Evolutionary conservation across 2,113 vertebrate genomes (phyloP).

Genomic region (Promerops cafer): DNA sequence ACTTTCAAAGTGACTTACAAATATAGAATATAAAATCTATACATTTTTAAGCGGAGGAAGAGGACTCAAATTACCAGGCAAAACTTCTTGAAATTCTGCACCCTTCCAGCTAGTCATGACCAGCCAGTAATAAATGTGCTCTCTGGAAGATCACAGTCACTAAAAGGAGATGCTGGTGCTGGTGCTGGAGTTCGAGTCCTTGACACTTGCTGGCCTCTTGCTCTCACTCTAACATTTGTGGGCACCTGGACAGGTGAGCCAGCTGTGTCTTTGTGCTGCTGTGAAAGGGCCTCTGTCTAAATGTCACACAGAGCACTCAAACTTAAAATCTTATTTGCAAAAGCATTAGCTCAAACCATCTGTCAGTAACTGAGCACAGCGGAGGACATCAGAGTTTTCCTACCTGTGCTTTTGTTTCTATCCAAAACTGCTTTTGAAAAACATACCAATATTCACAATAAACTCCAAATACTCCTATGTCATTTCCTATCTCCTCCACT

Average conservation of each 20-base stretch:
- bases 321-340: neutral
- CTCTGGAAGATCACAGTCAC: neutral
- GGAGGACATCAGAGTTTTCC: neutral
- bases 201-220: neutral
- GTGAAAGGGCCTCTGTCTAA: neutral
- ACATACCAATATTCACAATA: neutral
- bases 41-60: neutral
- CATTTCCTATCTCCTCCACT: neutral
- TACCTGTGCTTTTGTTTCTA: neutral
- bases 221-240: neutral
- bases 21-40: neutral
- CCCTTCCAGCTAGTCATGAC: neutral
- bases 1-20: neutral
- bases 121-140: neutral
- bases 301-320: neutral
- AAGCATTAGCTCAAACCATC: neutral
- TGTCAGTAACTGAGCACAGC: neutral
- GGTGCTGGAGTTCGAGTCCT: neutral
- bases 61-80: neutral
- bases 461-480: neutral
- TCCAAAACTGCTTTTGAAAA: neutral
- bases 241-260: neutral
- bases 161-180: neutral
- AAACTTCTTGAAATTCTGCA: neutral
- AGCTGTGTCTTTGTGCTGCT: neutral